Percentiles rank a stretch among this genome's conserved stretches.
phyloP scores from a whole-genome alignment of 2,888 invertebrate genomes.

The Tachystola acroxantha region DNA sequence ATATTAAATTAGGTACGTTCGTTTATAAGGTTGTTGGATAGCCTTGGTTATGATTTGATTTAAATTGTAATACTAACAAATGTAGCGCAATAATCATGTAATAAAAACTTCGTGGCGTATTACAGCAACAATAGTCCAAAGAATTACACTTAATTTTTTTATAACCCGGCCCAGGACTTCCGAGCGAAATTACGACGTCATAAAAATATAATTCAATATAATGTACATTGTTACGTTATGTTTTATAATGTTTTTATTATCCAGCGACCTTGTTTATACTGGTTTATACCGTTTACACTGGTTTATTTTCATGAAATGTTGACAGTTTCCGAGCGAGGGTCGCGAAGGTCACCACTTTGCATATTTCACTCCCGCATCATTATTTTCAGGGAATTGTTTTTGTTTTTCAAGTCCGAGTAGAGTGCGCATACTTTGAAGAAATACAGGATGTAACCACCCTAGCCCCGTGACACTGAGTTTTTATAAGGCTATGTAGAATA shows the following conservation, averaged over 20 bases:
- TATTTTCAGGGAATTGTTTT: constrained; percentile 4
- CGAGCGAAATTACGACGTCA: not conserved
- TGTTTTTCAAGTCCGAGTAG: constrained; percentile 2
- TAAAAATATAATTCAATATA: not conserved
- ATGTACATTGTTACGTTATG: not conserved
- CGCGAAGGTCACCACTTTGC: constrained; percentile 1
- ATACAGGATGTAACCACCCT: no score
- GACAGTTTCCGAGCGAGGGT: not conserved
- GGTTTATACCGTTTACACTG: not conserved
- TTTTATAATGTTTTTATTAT: constrained; percentile 2
- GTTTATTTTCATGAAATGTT: not conserved
- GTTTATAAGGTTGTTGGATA: no score
- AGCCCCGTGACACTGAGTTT: no score
- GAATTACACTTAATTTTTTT: no score
- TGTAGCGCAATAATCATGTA: no score
- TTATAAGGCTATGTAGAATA: no score
- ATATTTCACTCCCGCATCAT: constrained; percentile 1
- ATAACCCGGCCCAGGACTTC: no score
- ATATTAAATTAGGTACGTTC: no score
- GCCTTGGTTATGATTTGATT: no score
- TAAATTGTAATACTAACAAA: no score
- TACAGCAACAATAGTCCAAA: not conserved
- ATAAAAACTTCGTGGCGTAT: no score
- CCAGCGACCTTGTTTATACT: not conserved
- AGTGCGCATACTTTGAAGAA: not conserved